Evolutionary conservation across 2,797 vertebrate species (phyloP).

Genomic region (Urophycis tenuis): DNA sequence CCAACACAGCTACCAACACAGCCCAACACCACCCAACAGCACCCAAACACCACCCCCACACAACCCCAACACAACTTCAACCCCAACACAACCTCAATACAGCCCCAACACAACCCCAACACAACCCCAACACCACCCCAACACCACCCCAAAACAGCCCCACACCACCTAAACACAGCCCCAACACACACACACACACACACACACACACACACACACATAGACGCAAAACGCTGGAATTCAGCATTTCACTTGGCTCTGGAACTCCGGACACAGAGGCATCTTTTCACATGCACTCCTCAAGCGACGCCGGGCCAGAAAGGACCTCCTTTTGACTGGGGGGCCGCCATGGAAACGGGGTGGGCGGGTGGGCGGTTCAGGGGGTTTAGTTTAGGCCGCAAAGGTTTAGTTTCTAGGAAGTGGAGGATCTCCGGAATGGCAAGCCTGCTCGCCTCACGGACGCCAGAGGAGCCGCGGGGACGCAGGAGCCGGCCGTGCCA

Average conservation of each 20-base stretch:
- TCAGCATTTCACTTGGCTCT: conserved; percentile 36
- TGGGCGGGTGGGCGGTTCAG: conserved; percentile 58
- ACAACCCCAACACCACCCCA: conserved; percentile 28
- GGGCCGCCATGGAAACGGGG: conserved; percentile 20
- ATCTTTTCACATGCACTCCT: conserved; percentile 58
- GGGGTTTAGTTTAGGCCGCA: conserved; percentile 60
- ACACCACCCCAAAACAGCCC: neutral
- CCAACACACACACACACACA: conserved; percentile 32
- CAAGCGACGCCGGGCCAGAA: conserved; percentile 48
- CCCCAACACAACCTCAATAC: conserved; percentile 36
- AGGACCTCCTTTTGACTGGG: conserved; percentile 53
- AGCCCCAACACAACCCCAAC: conserved; percentile 19
- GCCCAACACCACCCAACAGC: too few relatives aligned
- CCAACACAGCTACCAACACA: neutral
- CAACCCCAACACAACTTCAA: conserved; percentile 9
- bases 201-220: too few relatives aligned
- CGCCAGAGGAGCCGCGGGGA: conserved; percentile 43
- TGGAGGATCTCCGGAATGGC: conserved; percentile 52
- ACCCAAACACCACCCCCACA: neutral
- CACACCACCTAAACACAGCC: conserved; percentile 14
- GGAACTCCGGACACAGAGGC: conserved; percentile 55
- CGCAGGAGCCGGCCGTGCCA: conserved; percentile 31
- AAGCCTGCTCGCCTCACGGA: conserved; percentile 38
- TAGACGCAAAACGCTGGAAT: conserved; percentile 38
- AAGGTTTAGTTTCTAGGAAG: conserved; percentile 56